A percentile compares a stretch with the other conserved stretches of the same genome.
Evolutionary conservation across 2,113 vertebrate species (phyloP).

Genomic region (Oxyruncus cristatus): DNA sequence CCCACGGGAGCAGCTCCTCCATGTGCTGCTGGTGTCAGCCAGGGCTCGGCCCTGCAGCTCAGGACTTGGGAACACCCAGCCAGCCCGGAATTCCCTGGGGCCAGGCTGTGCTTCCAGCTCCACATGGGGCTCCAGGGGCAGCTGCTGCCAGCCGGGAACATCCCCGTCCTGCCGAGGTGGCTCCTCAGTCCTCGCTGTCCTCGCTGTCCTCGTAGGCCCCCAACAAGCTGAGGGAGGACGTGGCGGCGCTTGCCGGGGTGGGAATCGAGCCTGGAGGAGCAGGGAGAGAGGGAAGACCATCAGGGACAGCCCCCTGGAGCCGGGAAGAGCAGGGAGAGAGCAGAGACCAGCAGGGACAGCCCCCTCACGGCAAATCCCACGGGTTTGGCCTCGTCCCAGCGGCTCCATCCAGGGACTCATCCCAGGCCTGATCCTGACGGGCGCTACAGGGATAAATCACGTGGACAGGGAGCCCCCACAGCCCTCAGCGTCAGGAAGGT

Average conservation of each 20-base stretch:
- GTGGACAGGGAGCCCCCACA: neutral
- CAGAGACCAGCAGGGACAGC: neutral
- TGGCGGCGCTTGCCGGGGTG: neutral
- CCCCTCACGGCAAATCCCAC: neutral
- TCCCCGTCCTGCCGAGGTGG: fast-evolving
- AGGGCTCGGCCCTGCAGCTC: too few relatives aligned
- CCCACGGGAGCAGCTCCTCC: neutral
- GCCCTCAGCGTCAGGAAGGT: neutral
- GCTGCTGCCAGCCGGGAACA: neutral
- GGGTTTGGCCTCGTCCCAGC: neutral
- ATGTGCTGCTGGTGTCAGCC: neutral
- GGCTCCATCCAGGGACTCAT: fast-evolving
- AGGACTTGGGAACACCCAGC: neutral
- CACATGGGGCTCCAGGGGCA: neutral
- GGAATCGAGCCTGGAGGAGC: neutral
- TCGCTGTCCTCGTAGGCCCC: conserved; percentile 74
- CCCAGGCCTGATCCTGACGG: fast-evolving
- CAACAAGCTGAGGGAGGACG: conserved; percentile 72
- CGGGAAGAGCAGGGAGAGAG: neutral
- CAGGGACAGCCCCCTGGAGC: neutral
- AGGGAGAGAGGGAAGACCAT: neutral
- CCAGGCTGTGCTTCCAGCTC: neutral
- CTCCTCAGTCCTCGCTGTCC: conserved; percentile 53
- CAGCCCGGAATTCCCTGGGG: fast-evolving
- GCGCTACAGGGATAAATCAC: neutral